Evolutionary conservation across 2,888 invertebrate species (phyloP), one percentile per base, ranked within the genome.

Genomic region (Acronicta psi): DNA sequence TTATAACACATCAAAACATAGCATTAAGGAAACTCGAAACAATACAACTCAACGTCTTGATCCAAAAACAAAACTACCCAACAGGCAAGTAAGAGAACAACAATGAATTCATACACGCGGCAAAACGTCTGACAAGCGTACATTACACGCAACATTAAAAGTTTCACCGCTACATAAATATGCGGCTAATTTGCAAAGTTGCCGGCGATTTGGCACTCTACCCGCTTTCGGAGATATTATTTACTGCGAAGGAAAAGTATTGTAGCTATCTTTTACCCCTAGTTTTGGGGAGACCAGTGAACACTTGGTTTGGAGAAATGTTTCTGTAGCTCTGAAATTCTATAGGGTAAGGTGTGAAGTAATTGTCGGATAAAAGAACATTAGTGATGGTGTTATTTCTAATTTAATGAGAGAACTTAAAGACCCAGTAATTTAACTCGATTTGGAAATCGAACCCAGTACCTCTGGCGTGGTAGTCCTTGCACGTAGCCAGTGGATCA

Each of bases 61-160:
- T 9, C 20, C 36, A 54, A 46, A 59, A 64, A 63, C 59, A 62
- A 61, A 73, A 71, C 69, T 56, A 68, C 37, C 42, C 43, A 44
- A 45, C 56, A 31, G 57, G 36, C 37, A 64, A 74, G 72, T 60
- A 36, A 44, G 54, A 46, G 31, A 61, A 72, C 72, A 66, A 50
- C 72, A 52, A 74, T 72, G 72, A 72, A 74, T 76, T 62, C 73
- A 71, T 77, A 64, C 70, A 73, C 64, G 52, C 66, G 61, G 47
- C 62, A 73, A 79, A 82, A 73, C 65, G 73, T 54, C 68, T 68
- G 59, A 66, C 56, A 69, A 73, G 75, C 67, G 79, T 72, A 72
- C 83, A 85, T 86, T 87, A 83, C 75, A 81, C 84, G 88, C 82
- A 76, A 88, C 88, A 88, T 88, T 88, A 87, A 78, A 87, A 83